These are phyloP conservation scores for Saccostrea glomerata DNA, from an alignment of 1,140 invertebrate genomes.

Conservation along the genomic window DNA sequence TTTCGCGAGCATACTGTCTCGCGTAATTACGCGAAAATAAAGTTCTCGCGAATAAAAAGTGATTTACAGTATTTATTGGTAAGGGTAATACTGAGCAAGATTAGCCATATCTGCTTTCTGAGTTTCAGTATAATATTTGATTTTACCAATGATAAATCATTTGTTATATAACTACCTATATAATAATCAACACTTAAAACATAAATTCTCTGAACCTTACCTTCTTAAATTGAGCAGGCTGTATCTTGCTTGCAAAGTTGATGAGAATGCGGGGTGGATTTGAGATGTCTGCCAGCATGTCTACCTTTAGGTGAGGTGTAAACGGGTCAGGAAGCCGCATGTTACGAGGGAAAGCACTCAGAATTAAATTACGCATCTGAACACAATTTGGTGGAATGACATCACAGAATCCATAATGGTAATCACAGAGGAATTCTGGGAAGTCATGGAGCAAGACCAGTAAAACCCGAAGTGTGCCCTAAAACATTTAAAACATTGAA, in stretches of 20 bases:
- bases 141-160: not conserved
- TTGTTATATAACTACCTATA: not conserved
- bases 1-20: too few relatives aligned
- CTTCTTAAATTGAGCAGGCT: constrained; percentile 93
- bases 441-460: constrained; percentile 98
- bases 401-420: constrained; percentile 99
- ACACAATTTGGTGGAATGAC: constrained; percentile 99
- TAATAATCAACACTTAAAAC: not conserved
- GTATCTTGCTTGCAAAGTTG: constrained; percentile 93
- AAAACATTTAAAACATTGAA: constrained; percentile 47
- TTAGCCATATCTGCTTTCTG: too few relatives aligned
- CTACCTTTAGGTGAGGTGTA: constrained; percentile 92
- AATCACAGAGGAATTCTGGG: constrained; percentile 99
- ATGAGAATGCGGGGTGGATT: constrained; percentile 92
- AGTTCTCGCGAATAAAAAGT: too few relatives aligned
- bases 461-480: constrained; percentile 96
- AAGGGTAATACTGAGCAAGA: too few relatives aligned
- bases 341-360: constrained; percentile 98
- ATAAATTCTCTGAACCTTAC: constrained; percentile 62
- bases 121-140: too few relatives aligned
- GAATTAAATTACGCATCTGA: constrained; percentile 98
- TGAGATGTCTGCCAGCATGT: constrained; percentile 92
- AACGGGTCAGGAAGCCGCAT: constrained; percentile 99
- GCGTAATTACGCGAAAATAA: too few relatives aligned
- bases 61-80: too few relatives aligned